Evolutionary conservation across 2,113 vertebrate genomes (phyloP).

Genomic region (Hymenochirus boettgeri): DNA sequence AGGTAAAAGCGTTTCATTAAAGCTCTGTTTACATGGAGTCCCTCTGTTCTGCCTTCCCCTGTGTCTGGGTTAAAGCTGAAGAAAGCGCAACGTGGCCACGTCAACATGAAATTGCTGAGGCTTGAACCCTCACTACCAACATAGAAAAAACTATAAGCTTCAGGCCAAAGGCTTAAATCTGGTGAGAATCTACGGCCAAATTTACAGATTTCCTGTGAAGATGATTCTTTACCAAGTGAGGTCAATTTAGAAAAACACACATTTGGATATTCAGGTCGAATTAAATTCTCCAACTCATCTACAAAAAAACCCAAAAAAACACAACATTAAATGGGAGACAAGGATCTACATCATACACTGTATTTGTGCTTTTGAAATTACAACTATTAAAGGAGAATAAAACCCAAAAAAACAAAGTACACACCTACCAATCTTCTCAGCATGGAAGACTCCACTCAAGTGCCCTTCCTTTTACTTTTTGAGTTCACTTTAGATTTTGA

Average conservation of each 20-base stretch:
- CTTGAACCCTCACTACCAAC: slow-evolving; percentile 75
- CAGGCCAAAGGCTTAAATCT: slow-evolving; percentile 49
- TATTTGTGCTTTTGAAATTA: too few species aligned
- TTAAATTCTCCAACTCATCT: slow-evolving; percentile 60
- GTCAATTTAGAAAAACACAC: slow-evolving; percentile 64
- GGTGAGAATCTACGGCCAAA: slow-evolving; percentile 70
- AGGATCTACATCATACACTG: too few species aligned
- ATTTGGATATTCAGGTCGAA: slow-evolving; percentile 67
- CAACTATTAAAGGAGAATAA: too few species aligned
- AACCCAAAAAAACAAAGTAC: too few species aligned
- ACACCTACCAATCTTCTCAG: too few species aligned
- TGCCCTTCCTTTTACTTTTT: too few species aligned
- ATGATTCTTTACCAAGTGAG: slow-evolving; percentile 33
- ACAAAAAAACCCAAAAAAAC: slow-evolving; percentile 20
- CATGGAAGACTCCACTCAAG: too few species aligned
- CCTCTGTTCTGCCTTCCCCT: slow-evolving; percentile 60
- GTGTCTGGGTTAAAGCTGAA: slow-evolving; percentile 79
- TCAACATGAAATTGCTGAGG: slow-evolving; percentile 87
- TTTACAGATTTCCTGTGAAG: slow-evolving; percentile 51
- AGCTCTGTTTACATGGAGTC: slow-evolving; percentile 65
- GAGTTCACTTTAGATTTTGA: too few species aligned
- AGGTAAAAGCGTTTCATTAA: slow-evolving; percentile 85
- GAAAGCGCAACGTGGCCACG: slow-evolving; percentile 81
- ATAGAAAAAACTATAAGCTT: slow-evolving; percentile 79
- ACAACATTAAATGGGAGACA: too few species aligned